These are phyloP conservation scores for Vanessa atalanta DNA, from an alignment of 1,140 invertebrate species.

Conservation along the genomic window DNA sequence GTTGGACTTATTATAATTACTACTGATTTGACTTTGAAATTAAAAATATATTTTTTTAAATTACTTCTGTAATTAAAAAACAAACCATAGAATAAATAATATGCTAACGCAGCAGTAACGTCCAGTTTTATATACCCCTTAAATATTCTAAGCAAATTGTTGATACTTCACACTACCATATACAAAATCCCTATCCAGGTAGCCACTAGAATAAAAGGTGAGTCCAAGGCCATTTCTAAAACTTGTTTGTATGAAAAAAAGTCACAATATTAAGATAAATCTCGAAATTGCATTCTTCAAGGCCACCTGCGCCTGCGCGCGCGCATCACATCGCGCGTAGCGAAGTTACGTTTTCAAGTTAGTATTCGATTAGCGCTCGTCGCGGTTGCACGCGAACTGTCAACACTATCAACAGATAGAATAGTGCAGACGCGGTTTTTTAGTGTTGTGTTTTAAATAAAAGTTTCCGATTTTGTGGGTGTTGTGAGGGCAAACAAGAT, in stretches of 20 bases:
- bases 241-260: slow-evolving; percentile 33
- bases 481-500: slow-evolving; percentile 12
- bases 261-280: slow-evolving; percentile 57
- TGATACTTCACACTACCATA: not conserved
- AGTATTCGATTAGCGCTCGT: slow-evolving; percentile 34
- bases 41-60: too few relatives aligned
- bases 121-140: too few relatives aligned
- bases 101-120: too few relatives aligned
- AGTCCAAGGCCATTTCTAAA: slow-evolving; percentile 23
- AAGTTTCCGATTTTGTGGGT: slow-evolving; percentile 4
- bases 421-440: slow-evolving; percentile 2
- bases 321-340: slow-evolving; percentile 41
- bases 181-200: slow-evolving; percentile 8
- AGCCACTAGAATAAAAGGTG: slow-evolving; percentile 13
- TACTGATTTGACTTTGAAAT: too few relatives aligned
- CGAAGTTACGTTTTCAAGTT: slow-evolving; percentile 22
- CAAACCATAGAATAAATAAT: too few relatives aligned
- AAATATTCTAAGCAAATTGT: not conserved
- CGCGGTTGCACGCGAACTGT: slow-evolving; percentile 18
- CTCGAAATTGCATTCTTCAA: slow-evolving; percentile 64
- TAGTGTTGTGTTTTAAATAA: slow-evolving; percentile 17
- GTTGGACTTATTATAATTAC: too few relatives aligned
- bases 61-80: too few relatives aligned
- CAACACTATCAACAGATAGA: not conserved
- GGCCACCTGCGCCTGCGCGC: slow-evolving; percentile 55